These are phyloP conservation scores for Apogon talboti DNA, from an alignment of 2,797 vertebrate genomes.

Conservation along the genomic window DNA sequence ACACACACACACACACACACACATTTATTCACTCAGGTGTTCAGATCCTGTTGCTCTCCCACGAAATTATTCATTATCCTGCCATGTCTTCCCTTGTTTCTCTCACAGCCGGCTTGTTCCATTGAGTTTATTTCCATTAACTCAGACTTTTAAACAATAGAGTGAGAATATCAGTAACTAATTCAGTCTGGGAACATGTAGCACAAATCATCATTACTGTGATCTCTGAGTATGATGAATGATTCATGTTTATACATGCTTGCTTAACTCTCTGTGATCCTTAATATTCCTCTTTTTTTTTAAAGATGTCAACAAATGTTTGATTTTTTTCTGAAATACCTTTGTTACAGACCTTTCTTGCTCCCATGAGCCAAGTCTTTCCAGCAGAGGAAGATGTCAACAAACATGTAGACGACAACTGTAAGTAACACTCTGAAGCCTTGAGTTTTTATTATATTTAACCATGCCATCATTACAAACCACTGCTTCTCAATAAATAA, in stretches of 20 bases:
- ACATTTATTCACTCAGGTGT: slow-evolving; percentile 63
- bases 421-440: slow-evolving; percentile 82
- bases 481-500: not conserved
- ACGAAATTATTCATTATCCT: slow-evolving; percentile 81
- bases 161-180: slow-evolving; percentile 66
- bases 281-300: slow-evolving; percentile 13
- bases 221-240: slow-evolving; percentile 61
- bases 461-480: too few relatives aligned
- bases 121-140: slow-evolving; percentile 79
- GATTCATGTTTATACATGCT: slow-evolving; percentile 51
- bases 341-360: slow-evolving; percentile 90
- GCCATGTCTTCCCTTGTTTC: slow-evolving; percentile 79
- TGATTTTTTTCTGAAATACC: not conserved
- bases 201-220: slow-evolving; percentile 47
- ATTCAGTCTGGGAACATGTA: slow-evolving; percentile 53
- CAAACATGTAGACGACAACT: slow-evolving; percentile 98
- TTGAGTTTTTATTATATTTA: not conserved
- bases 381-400: slow-evolving; percentile 97
- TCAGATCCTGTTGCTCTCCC: slow-evolving; percentile 76
- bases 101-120: slow-evolving; percentile 76
- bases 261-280: slow-evolving; percentile 32
- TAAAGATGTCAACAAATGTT: slow-evolving; percentile 16
- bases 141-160: slow-evolving; percentile 72
- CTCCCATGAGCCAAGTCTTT: slow-evolving; percentile 95
- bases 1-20: slow-evolving; percentile 24